phyloP scores from a whole-genome alignment of 2,888 invertebrate genomes.

The Timema cristinae region DNA sequence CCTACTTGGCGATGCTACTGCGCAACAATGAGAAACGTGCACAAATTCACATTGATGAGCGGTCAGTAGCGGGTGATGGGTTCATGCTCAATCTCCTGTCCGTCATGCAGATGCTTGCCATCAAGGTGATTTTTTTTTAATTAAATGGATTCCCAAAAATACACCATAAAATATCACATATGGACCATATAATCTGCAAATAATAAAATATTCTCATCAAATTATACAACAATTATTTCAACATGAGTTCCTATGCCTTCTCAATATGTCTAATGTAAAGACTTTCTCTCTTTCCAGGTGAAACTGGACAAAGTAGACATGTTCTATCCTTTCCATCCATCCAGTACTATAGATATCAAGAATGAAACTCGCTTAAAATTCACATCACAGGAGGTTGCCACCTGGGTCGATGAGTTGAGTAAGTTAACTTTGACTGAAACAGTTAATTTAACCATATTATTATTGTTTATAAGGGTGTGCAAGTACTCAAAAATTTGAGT shows the following conservation, averaged over 20 bases:
- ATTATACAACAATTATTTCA: too few relatives aligned
- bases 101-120: constrained; percentile 83
- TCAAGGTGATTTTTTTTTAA: constrained; percentile 52
- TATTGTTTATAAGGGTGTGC: too few relatives aligned
- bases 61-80: constrained; percentile 85
- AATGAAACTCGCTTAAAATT: constrained; percentile 76
- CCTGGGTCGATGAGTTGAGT: constrained; percentile 68
- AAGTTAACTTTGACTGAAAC: constrained; percentile 38
- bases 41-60: constrained; percentile 86
- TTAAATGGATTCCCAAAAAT: not conserved
- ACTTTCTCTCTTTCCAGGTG: constrained; percentile 47
- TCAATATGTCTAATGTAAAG: too few relatives aligned
- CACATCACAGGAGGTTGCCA: constrained; percentile 73
- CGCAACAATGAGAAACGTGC: constrained; percentile 80
- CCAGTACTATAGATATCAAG: constrained; percentile 65
- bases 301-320: constrained; percentile 87
- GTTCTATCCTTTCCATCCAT: constrained; percentile 82
- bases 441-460: too few relatives aligned
- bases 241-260: too few relatives aligned
- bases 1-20: constrained; percentile 73
- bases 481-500: too few relatives aligned
- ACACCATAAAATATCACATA: too few relatives aligned
- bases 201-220: too few relatives aligned
- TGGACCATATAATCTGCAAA: too few relatives aligned
- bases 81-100: constrained; percentile 92